Evolutionary conservation across 30 jellyfish, hydroid and myxozoan species (phyloP).

Genomic region (Morbakka virulenta): DNA sequence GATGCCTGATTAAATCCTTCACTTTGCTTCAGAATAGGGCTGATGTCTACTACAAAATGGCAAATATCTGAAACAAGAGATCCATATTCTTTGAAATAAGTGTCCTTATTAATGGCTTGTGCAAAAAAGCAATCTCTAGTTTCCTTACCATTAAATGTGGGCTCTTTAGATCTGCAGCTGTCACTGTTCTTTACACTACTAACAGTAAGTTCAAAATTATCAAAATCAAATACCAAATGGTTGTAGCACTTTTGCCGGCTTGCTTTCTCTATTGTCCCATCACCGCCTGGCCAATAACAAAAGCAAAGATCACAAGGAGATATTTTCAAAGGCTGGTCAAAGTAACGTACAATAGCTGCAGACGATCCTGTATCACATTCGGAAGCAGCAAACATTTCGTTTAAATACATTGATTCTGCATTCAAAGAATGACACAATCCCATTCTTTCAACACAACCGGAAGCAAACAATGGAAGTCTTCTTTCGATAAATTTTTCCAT

Average conservation of each 20-base stretch:
- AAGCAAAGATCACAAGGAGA: constrained; percentile 28
- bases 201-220: constrained; percentile 10
- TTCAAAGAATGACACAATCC: no score
- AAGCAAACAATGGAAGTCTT: no score
- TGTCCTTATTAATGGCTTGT: background rate
- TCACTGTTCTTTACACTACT: background rate
- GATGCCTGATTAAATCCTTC: constrained; percentile 55
- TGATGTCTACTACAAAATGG: constrained; percentile 22
- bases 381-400: background rate
- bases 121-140: background rate
- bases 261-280: constrained; percentile 9
- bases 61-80: background rate
- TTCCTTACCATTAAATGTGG: background rate
- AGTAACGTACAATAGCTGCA: constrained; percentile 12
- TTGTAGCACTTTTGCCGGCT: constrained; percentile 18
- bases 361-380: constrained; percentile 7
- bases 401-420: background rate
- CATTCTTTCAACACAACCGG: no score
- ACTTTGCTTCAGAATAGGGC: constrained; percentile 18
- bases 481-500: no score
- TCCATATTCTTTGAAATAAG: background rate
- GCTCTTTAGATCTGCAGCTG: no score
- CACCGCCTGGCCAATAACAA: constrained; percentile 56
- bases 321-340: background rate
- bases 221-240: constrained; percentile 53